Evolutionary conservation across 2,113 vertebrate genomes (phyloP), one percentile per base, ranked within the genome.

Genomic region (Corvus cornix): DNA sequence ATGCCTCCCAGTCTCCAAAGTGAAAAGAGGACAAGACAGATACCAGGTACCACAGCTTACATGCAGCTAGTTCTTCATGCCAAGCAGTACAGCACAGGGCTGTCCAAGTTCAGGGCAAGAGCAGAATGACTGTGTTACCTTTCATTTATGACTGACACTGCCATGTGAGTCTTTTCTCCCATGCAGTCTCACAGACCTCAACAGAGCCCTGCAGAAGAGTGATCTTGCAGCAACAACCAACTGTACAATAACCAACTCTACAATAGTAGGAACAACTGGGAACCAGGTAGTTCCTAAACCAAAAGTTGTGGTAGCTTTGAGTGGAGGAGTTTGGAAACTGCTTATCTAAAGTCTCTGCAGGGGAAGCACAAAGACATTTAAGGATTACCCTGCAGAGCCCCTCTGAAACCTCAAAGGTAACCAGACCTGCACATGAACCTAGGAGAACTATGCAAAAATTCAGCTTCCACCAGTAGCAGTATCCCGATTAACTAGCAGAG

Each of bases 161-260:
- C 27, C n/a, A 19, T 2, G 11, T 0, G 1, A 88, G 46, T 39
- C 37, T 88, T 44, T 79, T 69, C 55, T 86, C 37, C 64, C 33
- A n/a, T 30, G n/a, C 39, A 64, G 48, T 60, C 39, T 83, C 28
- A 52, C 2, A 33, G n/a, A 48, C 44, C 26, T n/a, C 84, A 82
- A 56, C 28, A 60, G 44, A 84, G 52, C 12, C 48, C 35, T 33
- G 39, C 26, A 66, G 37, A 82, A 85, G 10, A 44, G 24, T 28
- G 37, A 64, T 41, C 70, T 23, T 66, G 58, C 28, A 89, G 63
- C 35, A 73, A 51, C 6, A 68, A 48, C 21, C 39, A 83, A 43
- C 6, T 0, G 0, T 39, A 58, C 6, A 27, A 5, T 6, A 43
- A 41, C 39, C 35, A 73, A 51, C 6, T 64, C 0, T 35, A 58